A percentile compares a stretch with the other conserved stretches of the same genome.
phyloP scores from a whole-genome alignment of 2,113 vertebrate species.

The Herpetotheres cachinnans region DNA sequence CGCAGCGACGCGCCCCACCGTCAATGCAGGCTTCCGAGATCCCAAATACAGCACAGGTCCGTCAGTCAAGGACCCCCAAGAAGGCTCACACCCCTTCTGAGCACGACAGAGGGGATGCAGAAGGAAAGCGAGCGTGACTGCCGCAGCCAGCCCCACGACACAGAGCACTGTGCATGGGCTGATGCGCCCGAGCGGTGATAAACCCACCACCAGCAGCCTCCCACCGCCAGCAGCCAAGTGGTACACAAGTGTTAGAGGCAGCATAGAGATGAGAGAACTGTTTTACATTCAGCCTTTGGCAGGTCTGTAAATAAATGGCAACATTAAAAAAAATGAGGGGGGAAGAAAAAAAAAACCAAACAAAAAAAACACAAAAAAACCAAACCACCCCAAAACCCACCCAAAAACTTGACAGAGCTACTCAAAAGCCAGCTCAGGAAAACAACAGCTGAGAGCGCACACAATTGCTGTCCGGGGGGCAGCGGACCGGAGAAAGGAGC shows the following conservation, averaged over 20 bases:
- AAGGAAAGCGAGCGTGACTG: background rate
- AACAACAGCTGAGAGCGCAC: background rate
- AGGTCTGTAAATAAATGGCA: background rate
- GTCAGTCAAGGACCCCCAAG: background rate
- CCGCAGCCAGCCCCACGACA: background rate
- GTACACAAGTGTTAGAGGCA: background rate
- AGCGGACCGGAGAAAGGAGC: background rate
- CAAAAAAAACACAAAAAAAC: no score
- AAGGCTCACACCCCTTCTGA: background rate
- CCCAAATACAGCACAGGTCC: rapidly evolving
- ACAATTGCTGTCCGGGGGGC: background rate
- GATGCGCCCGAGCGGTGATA: rapidly evolving
- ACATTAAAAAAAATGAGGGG: background rate
- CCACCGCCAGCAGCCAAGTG: background rate
- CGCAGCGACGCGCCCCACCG: rapidly evolving
- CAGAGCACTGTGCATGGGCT: rapidly evolving
- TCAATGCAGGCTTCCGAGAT: background rate
- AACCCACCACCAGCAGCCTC: background rate
- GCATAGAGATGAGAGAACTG: background rate
- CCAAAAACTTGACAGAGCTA: background rate
- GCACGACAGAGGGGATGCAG: rapidly evolving
- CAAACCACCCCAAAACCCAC: background rate
- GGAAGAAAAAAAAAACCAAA: background rate
- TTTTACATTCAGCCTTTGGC: background rate
- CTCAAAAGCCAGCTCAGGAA: background rate